These are phyloP conservation scores for Lottia gigantea DNA, from an alignment of 2,888 invertebrate species.

Conservation along the genomic window DNA sequence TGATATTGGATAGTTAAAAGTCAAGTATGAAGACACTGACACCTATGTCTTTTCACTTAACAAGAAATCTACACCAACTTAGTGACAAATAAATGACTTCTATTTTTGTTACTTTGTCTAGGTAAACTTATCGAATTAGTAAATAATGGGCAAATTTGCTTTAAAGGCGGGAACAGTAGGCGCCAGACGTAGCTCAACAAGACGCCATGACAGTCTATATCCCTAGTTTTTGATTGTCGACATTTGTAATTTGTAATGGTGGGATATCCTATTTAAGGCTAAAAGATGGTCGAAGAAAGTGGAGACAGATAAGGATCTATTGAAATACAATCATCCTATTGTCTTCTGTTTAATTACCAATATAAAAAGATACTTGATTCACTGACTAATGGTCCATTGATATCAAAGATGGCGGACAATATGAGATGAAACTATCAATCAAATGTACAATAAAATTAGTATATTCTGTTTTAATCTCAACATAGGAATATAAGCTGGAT, in stretches of 20 bases:
- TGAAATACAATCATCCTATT: too few relatives aligned
- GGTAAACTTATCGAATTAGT: constrained; percentile 6
- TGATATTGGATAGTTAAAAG: too few relatives aligned
- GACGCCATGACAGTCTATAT: background rate
- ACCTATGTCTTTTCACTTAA: background rate
- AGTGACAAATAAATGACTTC: constrained; percentile 2
- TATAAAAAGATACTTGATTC: too few relatives aligned
- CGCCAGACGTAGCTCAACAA: background rate
- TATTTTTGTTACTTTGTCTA: constrained; percentile 7
- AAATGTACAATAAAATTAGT: too few relatives aligned
- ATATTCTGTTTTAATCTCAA: too few relatives aligned
- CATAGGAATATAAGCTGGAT: too few relatives aligned
- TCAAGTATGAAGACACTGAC: background rate
- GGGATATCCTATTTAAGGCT: background rate
- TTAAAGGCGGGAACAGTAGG: constrained; percentile 7
- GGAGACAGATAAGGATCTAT: too few relatives aligned
- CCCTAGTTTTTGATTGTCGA: background rate
- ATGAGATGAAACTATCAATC: too few relatives aligned
- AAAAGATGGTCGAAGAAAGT: too few relatives aligned
- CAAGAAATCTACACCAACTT: background rate
- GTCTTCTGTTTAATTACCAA: too few relatives aligned
- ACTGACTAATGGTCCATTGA: too few relatives aligned
- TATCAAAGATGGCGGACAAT: too few relatives aligned
- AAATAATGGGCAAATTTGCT: background rate
- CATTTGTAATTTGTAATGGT: constrained; percentile 8